phyloP scores from a whole-genome alignment of 2,888 invertebrate species.

The Drosophila kuntzei region DNA sequence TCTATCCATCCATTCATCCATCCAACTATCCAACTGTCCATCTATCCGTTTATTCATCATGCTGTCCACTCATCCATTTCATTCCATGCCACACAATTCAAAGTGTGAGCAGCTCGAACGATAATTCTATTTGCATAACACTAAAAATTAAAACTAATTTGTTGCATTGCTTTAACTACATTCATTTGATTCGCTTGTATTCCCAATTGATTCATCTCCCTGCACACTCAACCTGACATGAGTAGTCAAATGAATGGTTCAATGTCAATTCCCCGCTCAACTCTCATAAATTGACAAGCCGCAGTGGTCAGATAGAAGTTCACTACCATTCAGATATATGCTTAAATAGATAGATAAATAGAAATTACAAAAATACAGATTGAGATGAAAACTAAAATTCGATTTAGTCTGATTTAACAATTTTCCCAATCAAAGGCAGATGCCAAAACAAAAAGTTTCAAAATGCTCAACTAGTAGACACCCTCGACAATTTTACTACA shows the following conservation, averaged over 20 bases:
- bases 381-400: too few species aligned
- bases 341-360: too few species aligned
- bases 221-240: background rate
- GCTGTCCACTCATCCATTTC: slow-evolving; percentile 40
- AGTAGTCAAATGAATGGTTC: slow-evolving; percentile 7
- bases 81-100: slow-evolving; percentile 30
- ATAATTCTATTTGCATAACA: slow-evolving; percentile 73
- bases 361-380: too few species aligned
- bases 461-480: too few species aligned
- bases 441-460: too few species aligned
- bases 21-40: slow-evolving; percentile 23
- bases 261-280: slow-evolving; percentile 3
- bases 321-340: background rate
- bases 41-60: slow-evolving; percentile 42
- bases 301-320: background rate
- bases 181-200: slow-evolving; percentile 10
- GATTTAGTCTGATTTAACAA: too few species aligned
- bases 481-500: too few species aligned
- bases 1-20: slow-evolving; percentile 33
- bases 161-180: slow-evolving; percentile 25
- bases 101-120: slow-evolving; percentile 41
- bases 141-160: slow-evolving; percentile 56
- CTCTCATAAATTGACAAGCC: background rate
- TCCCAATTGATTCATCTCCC: slow-evolving; percentile 12
- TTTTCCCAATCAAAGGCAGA: too few species aligned